Conservation (phyloP, 1,140 invertebrate genomes). For the Adelges cooleyi region DNA sequence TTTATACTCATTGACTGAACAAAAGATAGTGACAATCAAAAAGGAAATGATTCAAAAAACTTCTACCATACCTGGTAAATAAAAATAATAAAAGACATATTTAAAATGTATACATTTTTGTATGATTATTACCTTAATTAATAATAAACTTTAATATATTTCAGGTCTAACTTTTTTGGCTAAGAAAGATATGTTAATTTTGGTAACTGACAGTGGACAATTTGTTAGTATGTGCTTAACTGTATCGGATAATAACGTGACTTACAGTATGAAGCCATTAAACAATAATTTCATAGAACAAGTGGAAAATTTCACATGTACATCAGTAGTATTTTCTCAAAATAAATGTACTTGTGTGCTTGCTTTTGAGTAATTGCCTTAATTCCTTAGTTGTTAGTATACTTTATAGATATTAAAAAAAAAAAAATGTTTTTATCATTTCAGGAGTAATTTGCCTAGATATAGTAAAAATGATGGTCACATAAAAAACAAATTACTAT, state of each 20-base stretch:
- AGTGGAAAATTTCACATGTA: slow-evolving; percentile 18
- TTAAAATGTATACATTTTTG: neutral
- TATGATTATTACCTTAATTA: neutral
- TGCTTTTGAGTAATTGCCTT: slow-evolving; percentile 13
- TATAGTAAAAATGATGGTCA: slow-evolving; percentile 20
- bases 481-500: slow-evolving; percentile 14
- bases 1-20: slow-evolving; percentile 7
- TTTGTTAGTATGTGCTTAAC: slow-evolving; percentile 4
- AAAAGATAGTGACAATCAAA: slow-evolving; percentile 3
- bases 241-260: neutral
- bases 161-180: neutral
- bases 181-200: neutral
- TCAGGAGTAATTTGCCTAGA: neutral
- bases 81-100: too few species aligned
- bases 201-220: slow-evolving; percentile 9
- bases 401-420: too few species aligned
- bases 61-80: slow-evolving; percentile 9
- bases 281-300: slow-evolving; percentile 5
- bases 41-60: slow-evolving; percentile 10
- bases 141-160: neutral
- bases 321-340: slow-evolving; percentile 18
- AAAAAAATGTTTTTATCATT: too few species aligned
- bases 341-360: slow-evolving; percentile 15
- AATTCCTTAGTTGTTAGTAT: neutral
- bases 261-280: neutral